Evolutionary conservation across 2,888 invertebrate genomes (phyloP), one percentile per base, ranked within the genome.

Genomic region (Troides aeacus): DNA sequence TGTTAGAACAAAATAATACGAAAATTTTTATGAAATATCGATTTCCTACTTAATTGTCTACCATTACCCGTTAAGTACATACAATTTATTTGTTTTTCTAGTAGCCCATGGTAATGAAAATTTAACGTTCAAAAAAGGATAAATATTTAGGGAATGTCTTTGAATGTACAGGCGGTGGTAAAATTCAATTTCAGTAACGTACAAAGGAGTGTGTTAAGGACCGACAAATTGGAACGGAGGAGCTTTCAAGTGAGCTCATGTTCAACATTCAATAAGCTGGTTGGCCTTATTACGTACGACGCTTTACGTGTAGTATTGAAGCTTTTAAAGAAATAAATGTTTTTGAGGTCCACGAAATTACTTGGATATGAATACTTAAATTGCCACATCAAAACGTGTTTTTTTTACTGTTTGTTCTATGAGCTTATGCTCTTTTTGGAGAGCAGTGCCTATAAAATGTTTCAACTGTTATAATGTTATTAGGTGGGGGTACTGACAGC

Each of bases 401-500:
- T 39, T 10, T 7, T 39, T 39, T 39, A 39, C 10, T 39, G 10
- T 39, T 39, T 39, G 1, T 10, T 39, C 10, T 39, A 39, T 7
- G 39, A 39, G 7, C 39, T 10, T 39, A 39, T 39, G 39, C 1
- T 39, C 0, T 39, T 10, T 39, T 39, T 39, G 42, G 1, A 8
- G 42, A 42, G 42, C 12, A 42, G 42, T 42, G 42, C 42, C 10
- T 42, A 42, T 42, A 42, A 42, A 42, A 12, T 42, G 1, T 42
- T 42, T 42, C 8, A 12, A 42, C 8, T 10, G 42, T 42, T 10
- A 12, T 42, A 12, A 42, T 42, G 10, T 18, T 17, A 21, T 18
- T 73, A 92, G 92, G 90, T 91, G 66, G 95, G 96, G 72, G 94
- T 94, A 76, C 92, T 94, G 72, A 93, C 95, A 75, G 96, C 96